Evolutionary conservation across 1,140 invertebrate genomes (phyloP), one percentile per base, ranked within the genome.

Genomic region (Dinoponera quadriceps): DNA sequence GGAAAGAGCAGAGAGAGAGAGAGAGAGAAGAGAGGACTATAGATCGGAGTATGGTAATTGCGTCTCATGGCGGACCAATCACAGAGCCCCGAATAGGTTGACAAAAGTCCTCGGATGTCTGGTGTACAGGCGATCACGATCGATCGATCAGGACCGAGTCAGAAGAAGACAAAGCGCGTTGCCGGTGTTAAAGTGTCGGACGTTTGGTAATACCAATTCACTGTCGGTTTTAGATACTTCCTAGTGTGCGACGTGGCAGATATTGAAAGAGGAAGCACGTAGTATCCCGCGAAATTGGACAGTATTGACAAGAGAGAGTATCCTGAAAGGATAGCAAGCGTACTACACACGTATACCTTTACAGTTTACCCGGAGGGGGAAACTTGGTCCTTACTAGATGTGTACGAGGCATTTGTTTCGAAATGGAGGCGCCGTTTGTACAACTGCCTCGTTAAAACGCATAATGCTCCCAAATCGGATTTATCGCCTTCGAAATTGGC

Each of bases 261-360:
- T 80, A 80, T 80, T 80, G 75, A 69, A 80, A 80, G 75, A 80
- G 75, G 65, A 80, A 57, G 65, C 75, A 80, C 65, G 75, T 80
- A 80, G 75, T 80, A 80, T 80, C 65, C 65, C 75, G 75, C 75
- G 75, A 80, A 80, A 80, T 80, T 80, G 75, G 75, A 80, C 75
- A 80, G 75, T 80, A 80, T 80, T 71, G 75, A 80, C 75, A 80
- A 80, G 38, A 44, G 38, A 44, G 38, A 44, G 75, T 80, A 80
- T 71, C 75, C 75, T 80, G 65, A 71, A 71, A 51, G 75, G 75
- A 80, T 69, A 69, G 63, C 65, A 69, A 80, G 48, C 65, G 75
- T 80, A 71, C 51, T 44, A 29, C 49, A 80, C 51, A 33, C 38
- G 7, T 59, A 71, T 57, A 68, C 20, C 9, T 44, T 38, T 49